Base-by-base conservation (phyloP, 2,113 vertebrate genomes). In the Oryzias javanicus region DNA sequence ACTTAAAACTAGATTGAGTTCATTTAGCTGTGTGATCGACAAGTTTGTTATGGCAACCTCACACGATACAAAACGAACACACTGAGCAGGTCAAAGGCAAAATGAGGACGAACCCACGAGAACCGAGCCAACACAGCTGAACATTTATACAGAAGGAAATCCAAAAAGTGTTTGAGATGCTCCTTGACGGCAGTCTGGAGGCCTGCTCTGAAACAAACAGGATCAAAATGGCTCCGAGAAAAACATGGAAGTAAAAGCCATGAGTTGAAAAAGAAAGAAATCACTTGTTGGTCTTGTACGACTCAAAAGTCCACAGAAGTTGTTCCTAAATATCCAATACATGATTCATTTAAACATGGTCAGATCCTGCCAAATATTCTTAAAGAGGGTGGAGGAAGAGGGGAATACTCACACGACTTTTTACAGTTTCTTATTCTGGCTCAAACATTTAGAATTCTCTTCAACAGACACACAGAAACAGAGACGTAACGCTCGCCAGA, bases 401-500 rank as follows among this genome's bases (percentile, higher is more conserved):
- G 78, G 80, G 89, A 79, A 85, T 72, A 81, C 78, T 85, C 89
- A 90, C 85, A 87, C 72, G 44, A 89, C 78, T 86, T 87, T 80
- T 85, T 83, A 91, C 84, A 76, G 66, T 74, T 89, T 88, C 74
- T 88, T 83, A 84, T 35, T 90, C 87, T 83, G 89, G 87, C 79
- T 90, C 83, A 93, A 35, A 35, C 89, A 87, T 90, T 88, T 82
- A 90, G 87, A 88, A 80, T 80, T 84, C 89, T 91, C 67, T 77
- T 92, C 80, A 80, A 94, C 91, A 92, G 86, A 94, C 90, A 85
- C 81, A 94, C 83, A 93, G 92, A 92, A 22, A 91, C 83, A 92
- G 88, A 94, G 85, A 89, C 88, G 56, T 80, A 91, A 91, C 88
- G 86, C 85, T 83, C 86, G 59, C 91, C 86, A 79, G 88, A 91